phyloP scores from a whole-genome alignment of 2,888 invertebrate genomes.

The Augochlorella aurata region DNA sequence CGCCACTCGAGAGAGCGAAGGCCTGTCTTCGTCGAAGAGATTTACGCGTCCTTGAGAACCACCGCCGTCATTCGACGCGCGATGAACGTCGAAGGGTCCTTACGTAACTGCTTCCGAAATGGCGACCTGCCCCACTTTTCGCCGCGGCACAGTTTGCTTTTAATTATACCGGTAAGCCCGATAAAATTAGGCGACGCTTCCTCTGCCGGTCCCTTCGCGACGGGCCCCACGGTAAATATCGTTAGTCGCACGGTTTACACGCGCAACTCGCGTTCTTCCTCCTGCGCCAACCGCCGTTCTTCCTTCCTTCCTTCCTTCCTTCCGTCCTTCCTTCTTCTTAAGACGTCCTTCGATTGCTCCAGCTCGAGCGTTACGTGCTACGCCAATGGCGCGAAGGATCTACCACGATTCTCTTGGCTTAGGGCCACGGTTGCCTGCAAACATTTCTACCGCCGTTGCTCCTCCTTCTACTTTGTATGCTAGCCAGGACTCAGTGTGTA shows the following conservation, averaged over 20 bases:
- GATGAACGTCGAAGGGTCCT: constrained; percentile 57
- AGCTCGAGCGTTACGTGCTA: neutral
- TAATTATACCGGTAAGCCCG: constrained; percentile 59
- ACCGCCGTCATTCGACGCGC: constrained; percentile 37
- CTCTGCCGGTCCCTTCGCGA: constrained; percentile 27
- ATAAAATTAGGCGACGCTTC: constrained; percentile 50
- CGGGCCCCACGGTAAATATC: constrained; percentile 51
- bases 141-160: constrained; percentile 61
- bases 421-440: constrained; percentile 1
- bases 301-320: neutral
- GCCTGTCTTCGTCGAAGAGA: constrained; percentile 46
- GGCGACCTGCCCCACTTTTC: constrained; percentile 64
- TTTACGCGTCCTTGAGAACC: constrained; percentile 65
- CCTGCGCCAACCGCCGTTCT: constrained; percentile 3
- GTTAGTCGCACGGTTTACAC: constrained; percentile 48
- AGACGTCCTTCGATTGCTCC: neutral
- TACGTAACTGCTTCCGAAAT: constrained; percentile 60
- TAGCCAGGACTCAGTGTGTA: neutral
- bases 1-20: neutral
- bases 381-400: constrained; percentile 3
- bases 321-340: neutral
- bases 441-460: neutral
- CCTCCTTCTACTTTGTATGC: neutral
- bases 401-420: neutral
- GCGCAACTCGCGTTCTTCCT: constrained; percentile 20